Evolutionary conservation across 30 jellyfish, hydroid and myxozoan species (phyloP).

Genomic region (Aurelia aurita): DNA sequence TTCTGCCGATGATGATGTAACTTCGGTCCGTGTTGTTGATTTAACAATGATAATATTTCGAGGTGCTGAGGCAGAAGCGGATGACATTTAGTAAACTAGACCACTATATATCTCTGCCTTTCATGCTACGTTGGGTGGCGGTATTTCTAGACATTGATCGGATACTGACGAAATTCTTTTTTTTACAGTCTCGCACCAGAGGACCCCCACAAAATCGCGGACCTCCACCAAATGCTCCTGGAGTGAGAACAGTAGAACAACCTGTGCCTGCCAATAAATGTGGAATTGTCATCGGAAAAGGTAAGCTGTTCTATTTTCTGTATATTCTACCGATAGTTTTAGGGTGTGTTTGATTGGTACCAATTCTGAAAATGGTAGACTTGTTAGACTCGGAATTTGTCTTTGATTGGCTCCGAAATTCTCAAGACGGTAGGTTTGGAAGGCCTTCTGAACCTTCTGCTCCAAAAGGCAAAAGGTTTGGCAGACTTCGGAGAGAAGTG

Average conservation of each 20-base stretch:
- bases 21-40: constrained; percentile 81
- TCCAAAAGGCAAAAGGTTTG: too few species aligned
- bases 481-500: too few species aligned
- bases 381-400: too few species aligned
- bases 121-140: too few species aligned
- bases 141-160: too few species aligned
- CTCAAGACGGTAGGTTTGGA: too few species aligned
- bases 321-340: not conserved
- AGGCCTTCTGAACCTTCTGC: too few species aligned
- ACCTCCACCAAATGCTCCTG: constrained; percentile 88
- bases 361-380: too few species aligned
- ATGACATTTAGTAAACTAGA: too few species aligned
- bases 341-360: too few species aligned
- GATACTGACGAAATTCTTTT: not conserved
- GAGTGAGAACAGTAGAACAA: constrained; percentile 71
- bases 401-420: too few species aligned
- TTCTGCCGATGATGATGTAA: constrained; percentile 63
- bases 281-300: constrained; percentile 99
- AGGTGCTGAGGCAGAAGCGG: constrained; percentile 62
- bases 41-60: constrained; percentile 35
- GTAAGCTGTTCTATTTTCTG: constrained; percentile 20
- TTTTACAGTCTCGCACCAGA: constrained; percentile 58
- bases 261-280: constrained; percentile 96
- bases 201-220: constrained; percentile 67
- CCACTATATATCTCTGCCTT: too few species aligned